These are phyloP conservation scores for Melipona bicolor DNA, from an alignment of 2,888 invertebrate genomes.

Conservation along the genomic window DNA sequence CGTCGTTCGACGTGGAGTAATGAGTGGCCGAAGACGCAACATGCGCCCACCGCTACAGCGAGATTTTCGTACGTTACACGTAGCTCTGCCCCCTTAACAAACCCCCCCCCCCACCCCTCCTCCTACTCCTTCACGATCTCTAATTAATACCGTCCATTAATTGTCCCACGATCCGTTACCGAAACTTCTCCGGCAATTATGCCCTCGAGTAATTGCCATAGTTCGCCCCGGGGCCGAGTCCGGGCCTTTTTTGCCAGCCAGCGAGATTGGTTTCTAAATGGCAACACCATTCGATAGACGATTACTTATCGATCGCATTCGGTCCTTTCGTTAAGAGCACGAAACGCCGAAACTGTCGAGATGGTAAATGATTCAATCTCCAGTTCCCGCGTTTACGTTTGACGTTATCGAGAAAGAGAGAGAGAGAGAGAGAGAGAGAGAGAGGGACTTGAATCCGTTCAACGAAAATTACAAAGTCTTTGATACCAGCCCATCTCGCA, in stretches of 20 bases:
- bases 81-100: constrained; percentile 25
- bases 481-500: background rate
- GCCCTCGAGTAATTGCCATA: constrained; percentile 71
- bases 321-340: background rate
- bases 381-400: background rate
- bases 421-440: too few relatives aligned
- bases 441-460: background rate
- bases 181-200: constrained; percentile 71
- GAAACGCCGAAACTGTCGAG: background rate
- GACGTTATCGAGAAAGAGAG: background rate
- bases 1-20: constrained; percentile 56
- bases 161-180: constrained; percentile 68
- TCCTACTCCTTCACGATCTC: constrained; percentile 29
- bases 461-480: background rate
- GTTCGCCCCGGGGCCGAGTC: constrained; percentile 63
- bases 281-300: background rate
- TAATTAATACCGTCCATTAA: constrained; percentile 76
- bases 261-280: background rate
- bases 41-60: constrained; percentile 15
- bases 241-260: constrained; percentile 23
- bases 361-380: background rate
- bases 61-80: constrained; percentile 66
- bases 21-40: constrained; percentile 67
- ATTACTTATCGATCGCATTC: background rate
- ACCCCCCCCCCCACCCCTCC: background rate